These are phyloP conservation scores for Gandaritis pyraliata DNA, from an alignment of 2,888 invertebrate genomes.

Conservation along the genomic window DNA sequence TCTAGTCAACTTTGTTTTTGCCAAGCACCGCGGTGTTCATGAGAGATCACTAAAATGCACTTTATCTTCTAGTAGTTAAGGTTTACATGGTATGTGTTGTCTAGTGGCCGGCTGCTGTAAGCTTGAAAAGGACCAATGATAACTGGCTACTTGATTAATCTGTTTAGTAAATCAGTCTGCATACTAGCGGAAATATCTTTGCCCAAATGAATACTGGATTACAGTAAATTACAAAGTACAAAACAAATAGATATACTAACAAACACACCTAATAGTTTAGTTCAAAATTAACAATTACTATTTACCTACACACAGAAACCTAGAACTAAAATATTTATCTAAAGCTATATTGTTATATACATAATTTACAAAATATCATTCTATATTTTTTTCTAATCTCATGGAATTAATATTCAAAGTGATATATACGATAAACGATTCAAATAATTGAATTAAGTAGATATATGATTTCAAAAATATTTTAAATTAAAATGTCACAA, in stretches of 20 bases:
- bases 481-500: slow-evolving; percentile 31
- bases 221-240: slow-evolving; percentile 47
- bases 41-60: no score
- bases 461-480: not conserved
- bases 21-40: no score
- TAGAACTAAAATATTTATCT: slow-evolving; percentile 67
- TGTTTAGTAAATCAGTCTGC: no score
- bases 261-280: slow-evolving; percentile 51
- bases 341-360: slow-evolving; percentile 76
- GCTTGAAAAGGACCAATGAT: no score
- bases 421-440: slow-evolving; percentile 7
- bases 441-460: not conserved
- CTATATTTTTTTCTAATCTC: slow-evolving; percentile 46
- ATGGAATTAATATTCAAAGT: slow-evolving; percentile 20
- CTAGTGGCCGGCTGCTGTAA: no score
- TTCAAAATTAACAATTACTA: slow-evolving; percentile 61
- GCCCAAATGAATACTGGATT: not conserved
- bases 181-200: no score
- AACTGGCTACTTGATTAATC: no score
- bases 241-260: slow-evolving; percentile 59
- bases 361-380: slow-evolving; percentile 73
- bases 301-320: slow-evolving; percentile 64
- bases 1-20: no score
- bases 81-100: no score
- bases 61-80: no score